These are phyloP conservation scores for Conus betulinus DNA, from an alignment of 1,140 invertebrate genomes.

Conservation along the genomic window DNA sequence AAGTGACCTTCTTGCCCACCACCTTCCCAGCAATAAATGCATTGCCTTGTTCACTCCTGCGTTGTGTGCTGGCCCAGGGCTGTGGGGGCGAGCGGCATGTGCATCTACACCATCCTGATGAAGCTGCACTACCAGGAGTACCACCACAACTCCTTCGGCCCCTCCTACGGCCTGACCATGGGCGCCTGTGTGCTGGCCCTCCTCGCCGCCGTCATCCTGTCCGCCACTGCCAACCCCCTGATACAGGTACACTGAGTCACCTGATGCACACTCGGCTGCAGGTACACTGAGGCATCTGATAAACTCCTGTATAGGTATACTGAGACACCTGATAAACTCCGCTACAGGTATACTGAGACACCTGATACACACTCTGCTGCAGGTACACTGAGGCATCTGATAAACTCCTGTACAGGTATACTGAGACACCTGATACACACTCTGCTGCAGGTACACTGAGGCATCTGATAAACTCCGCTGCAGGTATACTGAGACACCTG, in stretches of 20 bases:
- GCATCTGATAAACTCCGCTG: too few species aligned
- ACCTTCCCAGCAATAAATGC: neutral
- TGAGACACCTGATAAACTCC: too few species aligned
- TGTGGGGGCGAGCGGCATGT: conserved; percentile 1
- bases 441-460: too few species aligned
- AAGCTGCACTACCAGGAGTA: conserved; percentile 16
- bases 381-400: too few species aligned
- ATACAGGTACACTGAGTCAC: neutral
- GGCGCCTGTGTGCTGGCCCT: neutral
- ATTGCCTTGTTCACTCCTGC: too few species aligned
- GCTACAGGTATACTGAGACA: too few species aligned
- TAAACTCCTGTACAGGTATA: neutral
- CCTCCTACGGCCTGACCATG: neutral
- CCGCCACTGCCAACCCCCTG: neutral
- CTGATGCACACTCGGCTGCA: too few species aligned
- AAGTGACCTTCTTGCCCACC: neutral
- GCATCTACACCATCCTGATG: conserved; percentile 31
- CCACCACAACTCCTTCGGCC: neutral
- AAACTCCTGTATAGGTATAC: too few species aligned
- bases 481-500: neutral
- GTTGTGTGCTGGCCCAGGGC: neutral
- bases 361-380: too few species aligned
- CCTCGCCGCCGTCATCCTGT: neutral
- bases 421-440: too few species aligned
- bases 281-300: too few species aligned